Base-by-base conservation (phyloP, 2,888 invertebrate species). In the Phengaris alcon region DNA sequence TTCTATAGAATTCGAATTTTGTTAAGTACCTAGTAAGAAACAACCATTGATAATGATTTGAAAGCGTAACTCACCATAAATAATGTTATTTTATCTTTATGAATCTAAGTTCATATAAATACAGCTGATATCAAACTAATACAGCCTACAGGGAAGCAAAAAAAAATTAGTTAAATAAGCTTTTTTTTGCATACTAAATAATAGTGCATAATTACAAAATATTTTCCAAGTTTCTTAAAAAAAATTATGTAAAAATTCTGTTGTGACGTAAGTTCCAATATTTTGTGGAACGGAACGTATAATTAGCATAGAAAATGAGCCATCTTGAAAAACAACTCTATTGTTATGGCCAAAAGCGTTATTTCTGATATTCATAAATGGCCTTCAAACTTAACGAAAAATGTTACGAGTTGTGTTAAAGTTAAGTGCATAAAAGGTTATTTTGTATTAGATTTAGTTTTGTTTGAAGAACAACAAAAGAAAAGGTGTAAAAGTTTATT, bases 351-450 rank as follows among this genome's bases (percentile, higher is more conserved):
- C 15, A 78, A 80, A 84, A 81, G 81, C 77, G 79, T 80, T 77
- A 82, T n/a, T 70, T 78, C 84, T 80, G 78, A 78, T 74, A 55
- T 76, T 64, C 79, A 73, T 75, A 77, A 74, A 77, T 83, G 86
- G 85, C 88, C 89, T 88, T 88, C 87, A 82, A 86, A 81, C 80
- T 82, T 83, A 81, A 78, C 84, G 76, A 85, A 85, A 86, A 83
- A 84, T 85, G 81, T 82, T 81, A 79, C n/a, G 82, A 83, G 79
- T 83, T 85, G 82, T 82, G 85, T 84, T 84, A 84, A 83, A 86
- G 85, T 80, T 84, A 86, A 82, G 82, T 81, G 85, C 84, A 80
- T 84, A 83, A 83, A 87, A 86, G 87, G 88, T 87, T 89, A 88
- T 87, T 85, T 85, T 82, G 44, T 35, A 3, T 35, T 35, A 64